Evolutionary conservation across 30 jellyfish, hydroid and myxozoan species (phyloP), one percentile per base, ranked within the genome.

Genomic region (Aurelia sp.): DNA sequence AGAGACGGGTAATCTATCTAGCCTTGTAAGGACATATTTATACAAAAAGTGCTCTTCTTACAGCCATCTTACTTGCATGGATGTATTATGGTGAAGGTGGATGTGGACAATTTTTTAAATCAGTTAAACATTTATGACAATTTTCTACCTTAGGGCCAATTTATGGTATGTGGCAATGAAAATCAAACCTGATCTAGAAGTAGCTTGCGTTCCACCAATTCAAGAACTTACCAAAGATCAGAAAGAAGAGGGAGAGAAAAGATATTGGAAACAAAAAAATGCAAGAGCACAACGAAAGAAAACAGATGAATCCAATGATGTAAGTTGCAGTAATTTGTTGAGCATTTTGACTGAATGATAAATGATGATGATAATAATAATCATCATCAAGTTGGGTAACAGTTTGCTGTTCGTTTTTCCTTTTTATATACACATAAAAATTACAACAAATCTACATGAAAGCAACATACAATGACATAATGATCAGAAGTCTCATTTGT

Each of bases 141-240:
- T 7, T 38, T 8, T 19, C n/a, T 75, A 20, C 64, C 35, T 27
- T 48, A 91, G 98, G 78, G 98, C 98, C 41, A 22, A 81, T 15
- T 76, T 91, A 13, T 91, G 98, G 98, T 91, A 91, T 78, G 97
- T 91, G 17, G 86, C 98, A 38, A 73, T 86, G 19, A 69, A 78
- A 8, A 13, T 72, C 41, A 65, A 61, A 30, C 78, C 92, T 35
- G 41, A 48, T 3, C 65, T 53, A 9, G 51, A n/a, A 12, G 41
- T 86, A 16, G 91, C 41, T 9, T 52, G 57, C 19, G 98, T 91
- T 24, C 98, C 98, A 13, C 94, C 94, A 41, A 74, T 91, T 18
- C 47, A 66, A 19, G 89, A 80, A 24, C 62, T 72, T n/a, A 69
- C 90, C 5, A 73, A 78, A 22, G 91, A 91, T 17, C 86, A 78